A percentile compares a stretch with the other conserved stretches of the same genome.
phyloP scores from a whole-genome alignment of 2,888 invertebrate species.

The Tanaodytes sp. region DNA sequence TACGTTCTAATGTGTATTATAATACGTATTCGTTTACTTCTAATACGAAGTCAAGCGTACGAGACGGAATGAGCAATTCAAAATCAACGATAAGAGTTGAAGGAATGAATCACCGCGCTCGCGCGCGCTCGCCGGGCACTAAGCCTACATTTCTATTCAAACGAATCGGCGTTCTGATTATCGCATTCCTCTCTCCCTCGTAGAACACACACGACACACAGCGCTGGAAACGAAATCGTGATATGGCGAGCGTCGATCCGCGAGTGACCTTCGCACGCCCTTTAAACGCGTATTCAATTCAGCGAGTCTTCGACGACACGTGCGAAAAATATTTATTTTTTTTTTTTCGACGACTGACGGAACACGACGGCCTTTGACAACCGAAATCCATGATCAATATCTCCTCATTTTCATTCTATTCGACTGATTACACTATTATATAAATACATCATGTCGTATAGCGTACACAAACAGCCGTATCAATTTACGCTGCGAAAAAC shows the following conservation, averaged over 20 bases:
- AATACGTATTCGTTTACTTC: too few species aligned
- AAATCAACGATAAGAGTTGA: background rate
- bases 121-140: constrained; percentile 5
- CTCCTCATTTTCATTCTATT: too few species aligned
- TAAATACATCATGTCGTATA: too few species aligned
- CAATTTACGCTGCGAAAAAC: too few species aligned
- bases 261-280: constrained; percentile 49
- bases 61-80: background rate
- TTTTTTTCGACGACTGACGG: too few species aligned
- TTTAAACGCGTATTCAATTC: constrained; percentile 43
- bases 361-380: too few species aligned
- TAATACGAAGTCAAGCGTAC: too few species aligned
- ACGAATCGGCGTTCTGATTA: constrained; percentile 34
- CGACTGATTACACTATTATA: too few species aligned
- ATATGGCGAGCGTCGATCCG: constrained; percentile 39
- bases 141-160: constrained; percentile 28
- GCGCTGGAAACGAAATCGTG: constrained; percentile 34
- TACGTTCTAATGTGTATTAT: too few species aligned
- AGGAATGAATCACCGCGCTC: constrained; percentile 13
- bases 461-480: too few species aligned
- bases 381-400: too few species aligned
- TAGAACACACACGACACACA: constrained; percentile 24
- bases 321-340: constrained; percentile 49
- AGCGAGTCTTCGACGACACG: constrained; percentile 39
- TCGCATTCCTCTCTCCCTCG: constrained; percentile 29